phyloP scores from a whole-genome alignment of 2,888 invertebrate genomes.

The Quadriops clusia region DNA sequence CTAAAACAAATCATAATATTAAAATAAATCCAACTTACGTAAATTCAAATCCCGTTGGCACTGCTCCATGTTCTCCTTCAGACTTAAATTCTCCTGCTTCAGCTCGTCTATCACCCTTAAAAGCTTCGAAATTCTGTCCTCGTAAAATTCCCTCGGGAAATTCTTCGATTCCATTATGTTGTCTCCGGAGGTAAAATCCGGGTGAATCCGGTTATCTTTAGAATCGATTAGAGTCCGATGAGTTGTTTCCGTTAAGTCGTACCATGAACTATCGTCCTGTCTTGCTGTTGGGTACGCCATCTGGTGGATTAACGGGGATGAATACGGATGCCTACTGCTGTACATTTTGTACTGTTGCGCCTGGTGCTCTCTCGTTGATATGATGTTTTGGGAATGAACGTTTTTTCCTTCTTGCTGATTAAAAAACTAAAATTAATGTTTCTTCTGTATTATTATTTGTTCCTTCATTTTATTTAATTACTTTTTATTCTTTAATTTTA shows the following conservation, averaged over 20 bases:
- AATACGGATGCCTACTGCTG: too few species aligned
- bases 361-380: too few species aligned
- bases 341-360: too few species aligned
- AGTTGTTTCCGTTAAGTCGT: slow-evolving; percentile 16
- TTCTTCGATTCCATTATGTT: slow-evolving; percentile 7
- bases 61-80: slow-evolving; percentile 13
- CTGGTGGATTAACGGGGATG: too few species aligned
- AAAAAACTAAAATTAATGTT: too few species aligned
- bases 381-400: too few species aligned
- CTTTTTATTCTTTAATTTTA: too few species aligned
- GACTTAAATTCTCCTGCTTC: slow-evolving; percentile 13
- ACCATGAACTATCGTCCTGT: slow-evolving; percentile 19
- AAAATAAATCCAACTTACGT: slow-evolving; percentile 9
- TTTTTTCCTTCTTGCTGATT: too few species aligned
- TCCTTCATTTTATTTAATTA: too few species aligned
- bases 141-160: slow-evolving; percentile 9
- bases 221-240: slow-evolving; percentile 7
- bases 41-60: slow-evolving; percentile 13
- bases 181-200: slow-evolving; percentile 9
- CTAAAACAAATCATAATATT: neutral
- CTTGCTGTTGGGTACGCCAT: too few species aligned
- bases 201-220: neutral
- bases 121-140: slow-evolving; percentile 14
- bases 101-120: slow-evolving; percentile 13
- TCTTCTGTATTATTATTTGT: too few species aligned